A percentile compares a stretch with the other conserved stretches of the same genome.
These are phyloP conservation scores for Catamblyrhynchus diadema DNA, from an alignment of 2,797 vertebrate genomes.

Conservation along the genomic window DNA sequence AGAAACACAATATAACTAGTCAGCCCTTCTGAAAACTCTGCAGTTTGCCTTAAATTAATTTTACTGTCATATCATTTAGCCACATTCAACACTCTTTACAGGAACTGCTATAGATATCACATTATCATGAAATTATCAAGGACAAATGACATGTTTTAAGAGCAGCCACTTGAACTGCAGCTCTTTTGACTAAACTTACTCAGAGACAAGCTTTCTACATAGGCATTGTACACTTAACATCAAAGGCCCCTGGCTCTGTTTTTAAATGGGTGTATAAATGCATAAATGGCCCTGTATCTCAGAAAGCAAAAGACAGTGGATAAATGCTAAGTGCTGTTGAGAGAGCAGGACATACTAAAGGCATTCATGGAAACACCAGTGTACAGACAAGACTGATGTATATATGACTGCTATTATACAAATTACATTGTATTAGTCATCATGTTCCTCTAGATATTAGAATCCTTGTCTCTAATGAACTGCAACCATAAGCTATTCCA, in stretches of 20 bases:
- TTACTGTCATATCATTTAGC: neutral
- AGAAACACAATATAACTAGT: neutral
- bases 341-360: neutral
- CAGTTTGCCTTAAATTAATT: neutral
- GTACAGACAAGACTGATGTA: neutral
- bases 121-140: neutral
- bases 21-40: neutral
- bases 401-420: neutral
- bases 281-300: neutral
- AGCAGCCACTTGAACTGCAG: neutral
- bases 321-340: neutral
- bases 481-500: slow-evolving; percentile 5
- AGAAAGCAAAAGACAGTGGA: neutral
- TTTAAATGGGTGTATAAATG: neutral
- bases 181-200: neutral
- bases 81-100: neutral
- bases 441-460: slow-evolving; percentile 5
- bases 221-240: neutral
- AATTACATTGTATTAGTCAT: slow-evolving; percentile 3
- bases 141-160: neutral
- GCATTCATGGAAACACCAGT: neutral
- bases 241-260: neutral
- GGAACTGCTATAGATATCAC: neutral
- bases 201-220: neutral
- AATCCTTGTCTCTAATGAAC: slow-evolving; percentile 20